Conservation (phyloP, 2,797 vertebrate species). For the Phalloptychus januarius region DNA sequence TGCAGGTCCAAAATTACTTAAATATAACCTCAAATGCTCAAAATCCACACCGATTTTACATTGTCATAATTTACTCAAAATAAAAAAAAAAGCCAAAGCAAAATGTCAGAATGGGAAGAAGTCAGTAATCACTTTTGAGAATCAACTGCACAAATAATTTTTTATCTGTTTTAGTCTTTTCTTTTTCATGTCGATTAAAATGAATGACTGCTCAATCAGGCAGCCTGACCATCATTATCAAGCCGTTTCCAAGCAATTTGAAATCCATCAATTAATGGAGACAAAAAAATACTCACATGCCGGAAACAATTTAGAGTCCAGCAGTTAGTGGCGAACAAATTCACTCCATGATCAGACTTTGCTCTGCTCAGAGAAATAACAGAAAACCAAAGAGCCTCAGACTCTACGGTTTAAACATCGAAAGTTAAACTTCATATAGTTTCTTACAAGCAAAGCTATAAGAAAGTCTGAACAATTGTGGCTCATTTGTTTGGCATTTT, state of each 20-base stretch:
- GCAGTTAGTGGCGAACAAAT: neutral
- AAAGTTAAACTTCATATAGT: neutral
- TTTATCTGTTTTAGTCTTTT: neutral
- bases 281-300: neutral
- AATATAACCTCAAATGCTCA: neutral
- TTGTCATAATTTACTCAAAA: neutral
- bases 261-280: neutral
- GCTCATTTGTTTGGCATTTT: neutral
- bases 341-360: neutral
- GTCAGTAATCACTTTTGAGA: neutral
- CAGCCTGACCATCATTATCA: neutral
- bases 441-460: no score
- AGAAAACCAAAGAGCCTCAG: neutral
- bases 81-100: neutral
- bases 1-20: neutral
- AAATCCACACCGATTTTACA: neutral
- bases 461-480: slow-evolving; percentile 2
- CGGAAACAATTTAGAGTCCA: neutral
- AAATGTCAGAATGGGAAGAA: neutral
- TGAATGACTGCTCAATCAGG: neutral
- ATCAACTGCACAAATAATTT: neutral
- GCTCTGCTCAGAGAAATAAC: neutral
- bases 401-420: neutral
- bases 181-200: neutral
- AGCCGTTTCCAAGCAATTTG: neutral